A percentile compares a stretch with the other conserved stretches of the same genome.
phyloP scores from a whole-genome alignment of 2,888 invertebrate species.

The Parthenolecanium corni region DNA sequence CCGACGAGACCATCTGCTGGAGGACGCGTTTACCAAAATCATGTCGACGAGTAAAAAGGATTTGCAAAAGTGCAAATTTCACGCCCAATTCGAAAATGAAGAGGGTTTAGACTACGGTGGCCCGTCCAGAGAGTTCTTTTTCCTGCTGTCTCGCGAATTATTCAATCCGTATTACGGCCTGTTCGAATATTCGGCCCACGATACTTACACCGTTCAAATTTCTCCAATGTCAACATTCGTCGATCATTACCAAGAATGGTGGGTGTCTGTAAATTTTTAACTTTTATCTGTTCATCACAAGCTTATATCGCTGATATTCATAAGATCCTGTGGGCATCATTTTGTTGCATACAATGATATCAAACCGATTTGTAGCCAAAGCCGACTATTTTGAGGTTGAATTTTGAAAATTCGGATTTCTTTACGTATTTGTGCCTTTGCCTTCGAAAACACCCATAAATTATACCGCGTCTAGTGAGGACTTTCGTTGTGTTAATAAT shows the following conservation, averaged over 20 bases:
- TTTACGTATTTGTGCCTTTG: too few relatives aligned
- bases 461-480: too few relatives aligned
- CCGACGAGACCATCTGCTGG: constrained; percentile 79
- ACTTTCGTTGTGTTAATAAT: too few relatives aligned
- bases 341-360: too few relatives aligned
- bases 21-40: constrained; percentile 91
- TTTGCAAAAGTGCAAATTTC: constrained; percentile 85
- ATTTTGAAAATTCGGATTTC: too few relatives aligned
- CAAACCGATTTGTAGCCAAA: too few relatives aligned
- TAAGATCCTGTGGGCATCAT: too few relatives aligned
- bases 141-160: constrained; percentile 86
- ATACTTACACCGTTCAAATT: constrained; percentile 91
- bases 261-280: constrained; percentile 37
- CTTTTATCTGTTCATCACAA: too few relatives aligned
- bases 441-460: too few relatives aligned
- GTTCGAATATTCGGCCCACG: constrained; percentile 96
- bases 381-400: too few relatives aligned
- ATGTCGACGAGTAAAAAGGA: constrained; percentile 94
- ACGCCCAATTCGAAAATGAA: constrained; percentile 88
- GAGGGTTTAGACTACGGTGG: constrained; percentile 97
- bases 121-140: constrained; percentile 95
- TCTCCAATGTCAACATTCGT: constrained; percentile 92
- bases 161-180: constrained; percentile 98
- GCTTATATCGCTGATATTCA: too few relatives aligned
- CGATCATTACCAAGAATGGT: constrained; percentile 94